Base-by-base conservation (phyloP, 1,140 invertebrate species). In the Delia radicum region DNA sequence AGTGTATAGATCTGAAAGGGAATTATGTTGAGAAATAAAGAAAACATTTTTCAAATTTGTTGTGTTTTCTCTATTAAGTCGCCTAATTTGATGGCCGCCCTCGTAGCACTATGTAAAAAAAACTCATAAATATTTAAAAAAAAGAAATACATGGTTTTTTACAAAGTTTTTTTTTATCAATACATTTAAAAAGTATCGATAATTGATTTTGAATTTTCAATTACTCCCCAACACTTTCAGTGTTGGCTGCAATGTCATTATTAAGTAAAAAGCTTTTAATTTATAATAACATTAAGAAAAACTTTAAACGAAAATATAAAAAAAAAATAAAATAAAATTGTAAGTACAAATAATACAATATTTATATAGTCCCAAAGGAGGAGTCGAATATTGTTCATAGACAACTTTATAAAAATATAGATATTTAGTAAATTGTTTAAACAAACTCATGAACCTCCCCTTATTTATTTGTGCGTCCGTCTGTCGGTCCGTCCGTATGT, bases 141-240 rank as follows among this genome's bases (percentile, higher is more conserved):
- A 2, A 37, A 37, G 10, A 37, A 3, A 55, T 21, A 21, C 18
- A 5, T 5, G 21, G 4, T 7, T 55, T 21, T 55, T 21, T 55
- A 21, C 46, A 55, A 21, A 21, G n/a, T 21, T 1, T 42, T 42
- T 42, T 10, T 42, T 3, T 42, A 10, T 42, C 21, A 5, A 5
- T 21, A 18, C n/a, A 55, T 55, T 55, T 21, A 33, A n/a, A 69
- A 37, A 69, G 29, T 33, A 37, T 69, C 65, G 65, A 33, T 69
- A 69, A 69, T 69, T 69, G 65, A 69, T 69, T 69, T 69, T 69
- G 65, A 69, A 69, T 69, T 69, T 69, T 69, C 65, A 69, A 69
- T 69, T 33, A 69, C 29, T 69, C 31, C 21, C 12, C 8, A n/a
- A 13, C n/a, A n/a, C n/a, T n/a, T n/a, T n/a, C 3, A 31, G 29